These are phyloP conservation scores for Parnassius smintheus DNA, from an alignment of 2,888 invertebrate genomes.

Conservation along the genomic window DNA sequence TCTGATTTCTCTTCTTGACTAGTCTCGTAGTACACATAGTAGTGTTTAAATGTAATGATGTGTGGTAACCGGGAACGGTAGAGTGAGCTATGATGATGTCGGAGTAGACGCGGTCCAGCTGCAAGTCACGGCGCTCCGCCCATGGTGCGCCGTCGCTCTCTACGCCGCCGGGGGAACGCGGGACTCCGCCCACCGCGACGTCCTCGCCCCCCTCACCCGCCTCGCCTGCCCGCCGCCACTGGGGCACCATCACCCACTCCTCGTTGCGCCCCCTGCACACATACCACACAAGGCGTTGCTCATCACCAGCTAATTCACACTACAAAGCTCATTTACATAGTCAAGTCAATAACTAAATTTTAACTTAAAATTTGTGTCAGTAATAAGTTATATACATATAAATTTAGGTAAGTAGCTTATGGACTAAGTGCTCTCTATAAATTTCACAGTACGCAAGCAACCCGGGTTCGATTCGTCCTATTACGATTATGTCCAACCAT, in stretches of 20 bases:
- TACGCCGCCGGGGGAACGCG: conserved; percentile 39
- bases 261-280: conserved; percentile 43
- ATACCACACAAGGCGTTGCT: no score
- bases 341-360: no score
- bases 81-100: conserved; percentile 85
- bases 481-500: no score
- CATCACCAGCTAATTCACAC: no score
- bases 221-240: conserved; percentile 36
- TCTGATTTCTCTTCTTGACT: no score
- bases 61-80: conserved; percentile 76
- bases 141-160: conserved; percentile 47
- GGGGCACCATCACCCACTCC: conserved; percentile 37
- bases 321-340: no score
- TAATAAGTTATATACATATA: no score
- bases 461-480: no score
- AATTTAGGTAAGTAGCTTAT: no score
- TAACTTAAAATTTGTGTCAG: no score
- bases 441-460: not conserved
- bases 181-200: conserved; percentile 34
- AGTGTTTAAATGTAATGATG: no score
- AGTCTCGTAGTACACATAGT: not conserved
- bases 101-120: conserved; percentile 55
- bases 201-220: conserved; percentile 34
- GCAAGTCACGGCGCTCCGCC: conserved; percentile 24
- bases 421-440: no score